Conservation (phyloP, 2,888 invertebrate genomes). For the Halocaridina rubra region DNA sequence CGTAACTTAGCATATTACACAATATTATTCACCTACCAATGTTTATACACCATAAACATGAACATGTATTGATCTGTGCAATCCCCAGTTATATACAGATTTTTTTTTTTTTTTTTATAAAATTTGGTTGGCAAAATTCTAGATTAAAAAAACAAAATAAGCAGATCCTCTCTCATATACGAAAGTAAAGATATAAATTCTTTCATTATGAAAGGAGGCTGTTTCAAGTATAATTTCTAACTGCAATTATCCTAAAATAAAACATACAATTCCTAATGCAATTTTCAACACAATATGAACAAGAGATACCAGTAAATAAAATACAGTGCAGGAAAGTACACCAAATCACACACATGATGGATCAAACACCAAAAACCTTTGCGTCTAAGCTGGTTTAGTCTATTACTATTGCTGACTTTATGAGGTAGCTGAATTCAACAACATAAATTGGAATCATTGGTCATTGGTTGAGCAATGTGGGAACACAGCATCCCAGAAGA, state of each 20-base stretch:
- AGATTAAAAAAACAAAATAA: too few relatives aligned
- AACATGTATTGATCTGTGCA: too few relatives aligned
- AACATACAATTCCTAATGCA: not conserved
- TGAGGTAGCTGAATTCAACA: constrained; percentile 60
- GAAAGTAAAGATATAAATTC: too few relatives aligned
- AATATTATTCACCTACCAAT: too few relatives aligned
- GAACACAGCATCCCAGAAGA: constrained; percentile 50
- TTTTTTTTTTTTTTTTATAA: too few relatives aligned
- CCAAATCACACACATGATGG: not conserved
- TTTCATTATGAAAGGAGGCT: not conserved
- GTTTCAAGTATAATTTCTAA: constrained; percentile 4
- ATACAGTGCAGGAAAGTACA: not conserved
- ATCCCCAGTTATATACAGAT: too few relatives aligned
- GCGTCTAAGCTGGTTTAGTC: constrained; percentile 58
- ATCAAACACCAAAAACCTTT: not conserved
- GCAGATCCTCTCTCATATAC: too few relatives aligned
- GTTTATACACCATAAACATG: too few relatives aligned
- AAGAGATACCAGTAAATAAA: not conserved
- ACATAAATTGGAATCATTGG: constrained; percentile 59
- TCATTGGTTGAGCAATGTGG: constrained; percentile 57
- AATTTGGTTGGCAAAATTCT: too few relatives aligned
- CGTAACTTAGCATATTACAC: too few relatives aligned
- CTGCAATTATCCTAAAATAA: not conserved
- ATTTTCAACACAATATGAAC: not conserved
- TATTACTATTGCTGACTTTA: constrained; percentile 59